Base-by-base conservation (phyloP, 2,113 vertebrate species). In the Sphyrna mokarran region DNA sequence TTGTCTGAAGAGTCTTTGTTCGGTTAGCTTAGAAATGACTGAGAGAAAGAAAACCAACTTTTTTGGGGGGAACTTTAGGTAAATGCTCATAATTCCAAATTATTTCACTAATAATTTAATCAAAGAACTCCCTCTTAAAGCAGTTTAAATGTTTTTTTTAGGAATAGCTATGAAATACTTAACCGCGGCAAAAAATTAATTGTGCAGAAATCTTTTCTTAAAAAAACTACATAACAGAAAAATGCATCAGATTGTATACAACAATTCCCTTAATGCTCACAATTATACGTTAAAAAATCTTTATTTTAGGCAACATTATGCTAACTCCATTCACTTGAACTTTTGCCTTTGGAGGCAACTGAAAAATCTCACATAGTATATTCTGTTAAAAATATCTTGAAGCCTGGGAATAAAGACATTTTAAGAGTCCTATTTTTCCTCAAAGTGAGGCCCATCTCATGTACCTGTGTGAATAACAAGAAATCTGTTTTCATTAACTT, bases 171-270 rank as follows among this genome's bases (percentile, higher is more conserved):
- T n/a, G 43, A 94, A 95, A 95, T 72, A 22, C 40, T 70, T 43
- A 48, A 33, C 69, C 14, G 68, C 23, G 16, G 69, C 40, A 95
- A 95, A 54, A 43, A 43, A 48, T 72, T 95, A 95, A 23, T 43
- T 48, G 94, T 40, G 70, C 94, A 95, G 43, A 70, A 69, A 23
- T 26, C 23, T 8, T 95, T 76, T 33, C 72, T 13, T 43, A 33
- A 95, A 95, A 95, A 95, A 72, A 33, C 40, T 95, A 72, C 93
- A 72, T 29, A 76, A 69, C 68, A 76, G 68, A 95, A 95, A 94
- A 95, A 43, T 76, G 94, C 69, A 48, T 72, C 43, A 48, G 43
- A 95, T 76, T 76, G 94, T 33, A 54, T 95, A 95, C 70, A 95
- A 95, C 94, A 95, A 95, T 48, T 95, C 43, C 37, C 69, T 43